Evolutionary conservation across 92 coral and sea anemone species (phyloP), one percentile per base, ranked within the genome.

Genomic region (Palythoa caribaeorum): DNA sequence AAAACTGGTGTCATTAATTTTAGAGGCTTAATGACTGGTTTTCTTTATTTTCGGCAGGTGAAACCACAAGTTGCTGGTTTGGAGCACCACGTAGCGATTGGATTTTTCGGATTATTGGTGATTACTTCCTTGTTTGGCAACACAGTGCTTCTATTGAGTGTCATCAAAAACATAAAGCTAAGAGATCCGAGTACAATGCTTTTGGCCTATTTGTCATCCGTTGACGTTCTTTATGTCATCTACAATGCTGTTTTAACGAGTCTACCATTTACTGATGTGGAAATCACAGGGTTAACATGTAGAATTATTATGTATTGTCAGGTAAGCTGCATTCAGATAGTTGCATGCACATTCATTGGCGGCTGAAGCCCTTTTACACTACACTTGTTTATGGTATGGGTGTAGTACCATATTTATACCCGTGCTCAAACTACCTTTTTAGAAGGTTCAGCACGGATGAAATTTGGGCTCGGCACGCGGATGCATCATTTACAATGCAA

Each of bases 111-210:
- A 7, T 60, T 39, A 53, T 16, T 81, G 63, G 74, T 47, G 1
- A 81, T 81, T 2, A 15, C 62, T 14, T 81, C 86, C 0, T 65
- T 81, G 62, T 38, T 81, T 2, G 86, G 60, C 6, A 81, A 81
- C 6, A 3, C 21, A 5, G 21, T 81, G 59, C 86, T 81, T 20
- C 86, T 81, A 16, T 17, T 81, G 75, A 81, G 86, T 20, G 86
- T 81, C n/a, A 20, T 81, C 76, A 81, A 50, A 13, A 81, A 81
- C 86, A 19, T 13, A 15, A 81, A 81, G 75, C 62, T 81, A 20
- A 20, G 86, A 35, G 86, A 81, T 37, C 86, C 86, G 3, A 81
- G 86, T 36, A 81, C 86, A 19, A 81, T 66, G 86, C 76, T 81
- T 14, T 36, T 81, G 86, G 86, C 86, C 75, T 69, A 81, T 81